Base-by-base conservation (phyloP, 2,113 vertebrate species). In the Chlorodrepanis virens region DNA sequence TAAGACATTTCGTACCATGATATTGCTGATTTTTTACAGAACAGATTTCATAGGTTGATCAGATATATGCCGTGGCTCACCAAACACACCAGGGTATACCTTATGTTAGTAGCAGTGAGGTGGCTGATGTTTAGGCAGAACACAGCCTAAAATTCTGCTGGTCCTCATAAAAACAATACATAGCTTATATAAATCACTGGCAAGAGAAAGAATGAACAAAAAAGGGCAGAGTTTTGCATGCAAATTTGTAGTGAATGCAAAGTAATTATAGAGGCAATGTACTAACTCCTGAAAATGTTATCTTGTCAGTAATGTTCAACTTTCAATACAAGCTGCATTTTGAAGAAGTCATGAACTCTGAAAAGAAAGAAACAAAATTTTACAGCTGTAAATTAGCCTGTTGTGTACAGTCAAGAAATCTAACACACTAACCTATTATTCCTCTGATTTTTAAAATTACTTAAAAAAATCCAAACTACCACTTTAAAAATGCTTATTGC, bases 301-400 rank as follows among this genome's bases (percentile, higher is more conserved):
- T 14, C 44, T 82, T 47, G 44, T 21, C 40, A 64, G 35, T 45
- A 77, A 75, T 0, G 6, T 44, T 20, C 25, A 74, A 14, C 28
- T 89, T 90, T 11, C 39, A 65, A 18, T 60, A 6, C 11, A 68
- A 72, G 35, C 9, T 90, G n/a, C 49, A 49, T 78, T 93, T 83
- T 90, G 83, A 88, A 83, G 71, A 92, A 74, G 17, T 83, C 49
- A 59, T 6, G 3, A 80, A 67, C 25, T 82, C 45, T 71, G 52
- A 92, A 75, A 52, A 92, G 78, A 63, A 87, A 64, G n/a, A 88
- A 91, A 85, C 13, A 81, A 52, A 64, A 42, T 35, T 81, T 63
- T 59, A 27, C 10, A 86, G 7, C 56, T 71, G 13, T 69, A 83
- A 56, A 60, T 42, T n/a, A 76, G 10, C 23, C 27, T 44, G 79